These are phyloP conservation scores for Anodontia alba DNA, from an alignment of 2,888 invertebrate species.

Conservation along the genomic window DNA sequence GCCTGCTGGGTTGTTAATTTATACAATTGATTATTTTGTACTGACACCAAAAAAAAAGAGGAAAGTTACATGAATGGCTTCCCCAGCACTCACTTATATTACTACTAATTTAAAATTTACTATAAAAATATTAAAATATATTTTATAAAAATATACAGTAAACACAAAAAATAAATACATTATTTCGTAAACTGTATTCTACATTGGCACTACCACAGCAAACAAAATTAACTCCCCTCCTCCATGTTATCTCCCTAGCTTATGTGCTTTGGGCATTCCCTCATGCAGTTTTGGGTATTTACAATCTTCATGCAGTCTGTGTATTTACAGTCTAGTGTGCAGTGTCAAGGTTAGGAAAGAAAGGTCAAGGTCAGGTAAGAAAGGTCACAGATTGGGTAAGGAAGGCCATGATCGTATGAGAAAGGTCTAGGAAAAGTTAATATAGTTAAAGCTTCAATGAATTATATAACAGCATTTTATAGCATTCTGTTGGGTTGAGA, in stretches of 20 bases:
- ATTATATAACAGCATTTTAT: too few species aligned
- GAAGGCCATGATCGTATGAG: neutral
- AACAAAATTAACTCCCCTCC: slow-evolving; percentile 35
- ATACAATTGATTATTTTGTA: too few species aligned
- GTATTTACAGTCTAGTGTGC: slow-evolving; percentile 36
- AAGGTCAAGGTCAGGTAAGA: slow-evolving; percentile 14
- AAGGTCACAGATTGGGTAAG: neutral
- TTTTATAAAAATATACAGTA: too few species aligned
- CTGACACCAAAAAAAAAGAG: too few species aligned
- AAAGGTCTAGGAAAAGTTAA: neutral
- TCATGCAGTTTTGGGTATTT: slow-evolving; percentile 1
- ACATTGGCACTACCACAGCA: slow-evolving; percentile 23
- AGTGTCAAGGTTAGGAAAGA: slow-evolving; percentile 40
- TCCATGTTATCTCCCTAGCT: slow-evolving; percentile 32
- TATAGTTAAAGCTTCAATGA: too few species aligned
- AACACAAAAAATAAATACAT: neutral
- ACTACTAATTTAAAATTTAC: neutral
- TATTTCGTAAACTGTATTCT: neutral
- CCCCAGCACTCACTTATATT: neutral
- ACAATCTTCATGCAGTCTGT: too few species aligned
- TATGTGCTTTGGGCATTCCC: slow-evolving; percentile 63
- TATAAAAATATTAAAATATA: neutral
- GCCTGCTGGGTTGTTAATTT: too few species aligned
- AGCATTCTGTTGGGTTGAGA: too few species aligned
- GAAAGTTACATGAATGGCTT: neutral